These are phyloP conservation scores for Rhabdomys pumilio DNA, from an alignment of 2,797 vertebrate species.

Conservation along the genomic window DNA sequence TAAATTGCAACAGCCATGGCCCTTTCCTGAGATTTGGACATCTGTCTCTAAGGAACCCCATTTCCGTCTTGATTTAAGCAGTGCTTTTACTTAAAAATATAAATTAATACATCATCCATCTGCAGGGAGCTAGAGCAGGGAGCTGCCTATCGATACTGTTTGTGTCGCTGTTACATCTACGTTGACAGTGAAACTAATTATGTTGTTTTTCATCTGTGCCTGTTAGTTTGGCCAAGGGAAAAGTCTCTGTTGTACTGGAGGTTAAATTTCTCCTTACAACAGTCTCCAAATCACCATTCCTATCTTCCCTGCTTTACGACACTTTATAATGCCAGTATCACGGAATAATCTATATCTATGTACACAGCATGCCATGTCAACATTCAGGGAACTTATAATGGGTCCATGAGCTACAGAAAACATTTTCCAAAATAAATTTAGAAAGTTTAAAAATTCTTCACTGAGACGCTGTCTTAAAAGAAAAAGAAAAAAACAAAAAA, in stretches of 20 bases:
- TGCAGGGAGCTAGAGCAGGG: slow-evolving; percentile 75
- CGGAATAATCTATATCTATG: slow-evolving; percentile 86
- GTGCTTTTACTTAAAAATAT: slow-evolving; percentile 78
- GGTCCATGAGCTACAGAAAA: slow-evolving; percentile 85
- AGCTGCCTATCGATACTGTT: slow-evolving; percentile 78
- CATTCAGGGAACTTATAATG: slow-evolving; percentile 87
- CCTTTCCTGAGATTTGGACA: slow-evolving; percentile 73
- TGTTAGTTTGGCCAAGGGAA: slow-evolving; percentile 78
- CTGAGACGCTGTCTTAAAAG: slow-evolving; percentile 62
- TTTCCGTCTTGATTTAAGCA: slow-evolving; percentile 58
- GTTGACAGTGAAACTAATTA: slow-evolving; percentile 82
- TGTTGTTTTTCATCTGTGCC: slow-evolving; percentile 83
- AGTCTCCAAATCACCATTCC: slow-evolving; percentile 85
- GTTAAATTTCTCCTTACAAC: slow-evolving; percentile 88
- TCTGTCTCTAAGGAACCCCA: slow-evolving; percentile 58
- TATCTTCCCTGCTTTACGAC: slow-evolving; percentile 87
- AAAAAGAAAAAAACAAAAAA: background rate
- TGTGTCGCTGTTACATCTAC: slow-evolving; percentile 76
- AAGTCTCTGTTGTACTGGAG: slow-evolving; percentile 77
- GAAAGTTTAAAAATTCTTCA: background rate
- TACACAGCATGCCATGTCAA: slow-evolving; percentile 85
- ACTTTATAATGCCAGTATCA: slow-evolving; percentile 88
- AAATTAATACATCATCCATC: slow-evolving; percentile 74
- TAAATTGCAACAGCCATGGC: slow-evolving; percentile 56
- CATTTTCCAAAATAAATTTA: slow-evolving; percentile 70